These are phyloP conservation scores for Eolophus roseicapilla DNA, from an alignment of 2,113 vertebrate genomes.

Conservation along the genomic window DNA sequence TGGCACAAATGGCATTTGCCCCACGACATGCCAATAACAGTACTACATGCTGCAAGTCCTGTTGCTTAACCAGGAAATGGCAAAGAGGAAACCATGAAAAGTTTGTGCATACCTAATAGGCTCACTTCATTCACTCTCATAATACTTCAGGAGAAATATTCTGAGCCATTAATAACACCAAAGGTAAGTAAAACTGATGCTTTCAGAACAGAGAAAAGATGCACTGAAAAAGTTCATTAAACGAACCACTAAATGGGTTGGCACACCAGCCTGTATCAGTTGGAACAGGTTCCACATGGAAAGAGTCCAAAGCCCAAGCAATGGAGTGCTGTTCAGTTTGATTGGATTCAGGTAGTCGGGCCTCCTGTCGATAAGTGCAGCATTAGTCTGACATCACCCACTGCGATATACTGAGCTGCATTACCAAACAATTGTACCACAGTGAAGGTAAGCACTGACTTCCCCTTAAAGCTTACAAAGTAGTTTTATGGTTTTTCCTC, in stretches of 20 bases:
- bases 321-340: rapidly evolving
- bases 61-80: background rate
- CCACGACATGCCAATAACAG: rapidly evolving
- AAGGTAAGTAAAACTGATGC: background rate
- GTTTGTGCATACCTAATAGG: background rate
- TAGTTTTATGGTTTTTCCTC: background rate
- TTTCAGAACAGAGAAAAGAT: background rate
- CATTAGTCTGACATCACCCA: rapidly evolving
- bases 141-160: background rate
- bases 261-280: background rate
- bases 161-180: background rate
- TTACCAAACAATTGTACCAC: background rate
- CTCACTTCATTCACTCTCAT: background rate
- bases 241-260: background rate
- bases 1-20: background rate
- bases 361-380: rapidly evolving
- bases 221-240: background rate
- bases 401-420: background rate
- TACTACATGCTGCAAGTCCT: background rate
- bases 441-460: rapidly evolving
- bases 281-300: background rate
- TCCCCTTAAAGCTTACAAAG: background rate
- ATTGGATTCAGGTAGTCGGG: rapidly evolving
- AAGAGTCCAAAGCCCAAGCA: background rate
- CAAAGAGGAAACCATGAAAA: background rate